Percentiles rank a stretch among this genome's conserved stretches.
Conservation (phyloP, 2,797 vertebrate species). For the Artibeus lituratus region DNA sequence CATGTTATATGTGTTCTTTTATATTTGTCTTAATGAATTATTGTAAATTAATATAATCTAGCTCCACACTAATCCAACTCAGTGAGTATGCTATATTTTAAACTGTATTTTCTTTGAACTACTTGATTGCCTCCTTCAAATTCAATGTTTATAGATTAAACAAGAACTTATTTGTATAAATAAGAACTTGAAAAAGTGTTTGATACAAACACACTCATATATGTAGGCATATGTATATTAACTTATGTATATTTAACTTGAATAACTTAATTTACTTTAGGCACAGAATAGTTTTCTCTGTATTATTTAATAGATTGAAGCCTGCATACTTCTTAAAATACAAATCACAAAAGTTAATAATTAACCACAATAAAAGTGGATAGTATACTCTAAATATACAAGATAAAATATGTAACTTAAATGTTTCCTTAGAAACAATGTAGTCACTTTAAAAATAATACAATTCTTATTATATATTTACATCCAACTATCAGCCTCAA, state of each 20-base stretch:
- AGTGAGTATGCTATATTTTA: not conserved
- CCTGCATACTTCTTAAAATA: not conserved
- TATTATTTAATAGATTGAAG: not conserved
- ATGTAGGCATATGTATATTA: not conserved
- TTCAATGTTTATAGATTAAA: not conserved
- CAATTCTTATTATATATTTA: not conserved
- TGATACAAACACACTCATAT: not conserved
- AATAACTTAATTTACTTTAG: not conserved
- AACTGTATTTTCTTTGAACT: not conserved
- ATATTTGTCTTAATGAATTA: not conserved
- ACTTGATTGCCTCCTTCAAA: not conserved
- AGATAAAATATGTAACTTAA: not conserved
- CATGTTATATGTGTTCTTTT: not conserved
- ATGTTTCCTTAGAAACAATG: not conserved
- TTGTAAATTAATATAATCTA: not conserved
- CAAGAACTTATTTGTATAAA: not conserved
- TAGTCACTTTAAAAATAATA: conserved; percentile 25
- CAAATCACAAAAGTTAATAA: not conserved
- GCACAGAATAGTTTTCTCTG: not conserved
- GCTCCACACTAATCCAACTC: not conserved
- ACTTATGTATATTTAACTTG: not conserved
- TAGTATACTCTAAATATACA: not conserved
- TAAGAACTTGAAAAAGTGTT: not conserved
- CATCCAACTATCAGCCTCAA: not conserved
- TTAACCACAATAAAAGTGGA: not conserved